A percentile compares a stretch with the other conserved stretches of the same genome.
These are phyloP conservation scores for Gastrophryne carolinensis DNA, from an alignment of 2,797 vertebrate genomes.

Conservation along the genomic window DNA sequence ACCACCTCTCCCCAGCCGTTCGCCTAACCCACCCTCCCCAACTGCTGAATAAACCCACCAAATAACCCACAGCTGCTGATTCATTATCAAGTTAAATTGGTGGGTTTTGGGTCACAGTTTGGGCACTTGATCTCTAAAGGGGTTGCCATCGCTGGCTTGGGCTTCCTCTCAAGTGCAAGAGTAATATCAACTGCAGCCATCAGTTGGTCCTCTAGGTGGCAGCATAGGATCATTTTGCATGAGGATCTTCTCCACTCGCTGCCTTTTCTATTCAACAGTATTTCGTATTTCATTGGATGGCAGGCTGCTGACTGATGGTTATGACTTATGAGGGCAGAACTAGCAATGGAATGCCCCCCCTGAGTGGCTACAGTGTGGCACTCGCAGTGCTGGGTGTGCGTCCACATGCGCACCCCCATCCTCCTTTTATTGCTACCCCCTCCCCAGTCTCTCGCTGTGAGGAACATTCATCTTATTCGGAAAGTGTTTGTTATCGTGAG, in stretches of 20 bases:
- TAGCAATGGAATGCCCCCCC: background rate
- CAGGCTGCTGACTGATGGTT: constrained; percentile 21
- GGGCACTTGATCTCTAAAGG: too few relatives aligned
- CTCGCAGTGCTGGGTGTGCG: background rate
- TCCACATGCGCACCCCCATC: too few relatives aligned
- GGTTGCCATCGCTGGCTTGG: too few relatives aligned
- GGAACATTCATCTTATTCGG: background rate
- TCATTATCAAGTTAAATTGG: too few relatives aligned
- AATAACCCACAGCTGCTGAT: too few relatives aligned
- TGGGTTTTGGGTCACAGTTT: too few relatives aligned
- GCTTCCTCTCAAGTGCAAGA: too few relatives aligned
- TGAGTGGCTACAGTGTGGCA: background rate
- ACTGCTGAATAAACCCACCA: too few relatives aligned
- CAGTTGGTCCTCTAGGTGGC: background rate
- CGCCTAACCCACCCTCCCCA: too few relatives aligned
- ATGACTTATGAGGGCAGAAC: constrained; percentile 8
- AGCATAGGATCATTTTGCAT: background rate
- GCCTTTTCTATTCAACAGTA: background rate
- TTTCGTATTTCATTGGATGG: constrained; percentile 4
- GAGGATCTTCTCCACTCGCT: background rate
- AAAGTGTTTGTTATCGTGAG: background rate
- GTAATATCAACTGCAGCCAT: too few relatives aligned
- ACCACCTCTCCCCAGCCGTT: too few relatives aligned
- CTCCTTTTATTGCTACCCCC: background rate
- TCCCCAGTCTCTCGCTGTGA: background rate